These are phyloP conservation scores for Temnothorax ravouxi DNA, from an alignment of 2,888 invertebrate genomes.

Conservation along the genomic window DNA sequence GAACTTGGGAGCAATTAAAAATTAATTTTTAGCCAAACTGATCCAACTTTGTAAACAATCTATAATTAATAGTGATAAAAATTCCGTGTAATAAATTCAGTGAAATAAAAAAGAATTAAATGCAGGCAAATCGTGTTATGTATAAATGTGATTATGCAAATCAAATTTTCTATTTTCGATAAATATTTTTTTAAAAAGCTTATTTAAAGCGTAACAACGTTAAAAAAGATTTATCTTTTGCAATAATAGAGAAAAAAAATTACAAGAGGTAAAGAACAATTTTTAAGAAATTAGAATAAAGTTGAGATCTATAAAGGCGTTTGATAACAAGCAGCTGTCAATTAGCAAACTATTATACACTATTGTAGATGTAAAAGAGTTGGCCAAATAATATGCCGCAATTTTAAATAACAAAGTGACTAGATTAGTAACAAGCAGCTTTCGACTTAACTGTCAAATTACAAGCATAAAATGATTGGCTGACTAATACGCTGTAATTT, in stretches of 20 bases:
- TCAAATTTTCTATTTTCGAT: neutral
- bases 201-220: neutral
- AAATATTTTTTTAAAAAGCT: neutral
- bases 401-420: neutral
- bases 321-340: constrained; percentile 22
- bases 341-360: neutral
- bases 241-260: neutral
- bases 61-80: neutral
- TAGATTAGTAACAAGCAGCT: constrained; percentile 14
- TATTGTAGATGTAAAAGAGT: neutral
- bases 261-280: neutral
- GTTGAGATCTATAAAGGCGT: neutral
- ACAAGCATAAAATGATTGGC: neutral
- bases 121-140: neutral
- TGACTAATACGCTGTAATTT: neutral
- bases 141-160: neutral
- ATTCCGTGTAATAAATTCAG: neutral
- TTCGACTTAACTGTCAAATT: constrained; percentile 17
- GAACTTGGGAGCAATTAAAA: neutral
- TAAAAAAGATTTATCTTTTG: neutral
- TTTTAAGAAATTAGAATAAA: neutral
- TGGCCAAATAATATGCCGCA: neutral
- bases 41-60: neutral
- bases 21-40: neutral
- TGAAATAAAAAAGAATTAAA: neutral